A percentile compares a stretch with the other conserved stretches of the same genome.
These are phyloP conservation scores for Mustelus asterias DNA, from an alignment of 2,113 vertebrate species.

Conservation along the genomic window DNA sequence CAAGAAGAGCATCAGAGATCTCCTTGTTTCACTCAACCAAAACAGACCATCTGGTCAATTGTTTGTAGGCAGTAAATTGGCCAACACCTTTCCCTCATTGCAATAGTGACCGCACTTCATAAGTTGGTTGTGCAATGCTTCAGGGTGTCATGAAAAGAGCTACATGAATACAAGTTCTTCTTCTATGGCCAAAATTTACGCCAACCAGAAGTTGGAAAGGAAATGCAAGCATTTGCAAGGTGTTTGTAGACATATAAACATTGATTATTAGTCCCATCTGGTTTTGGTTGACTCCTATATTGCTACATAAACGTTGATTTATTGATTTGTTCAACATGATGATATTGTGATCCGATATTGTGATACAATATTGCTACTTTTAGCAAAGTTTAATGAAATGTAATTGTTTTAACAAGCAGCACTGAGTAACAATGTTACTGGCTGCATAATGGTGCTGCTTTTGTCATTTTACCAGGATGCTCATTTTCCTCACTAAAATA, in stretches of 20 bases:
- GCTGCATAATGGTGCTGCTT: background rate
- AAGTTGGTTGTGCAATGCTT: background rate
- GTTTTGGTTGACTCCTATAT: background rate
- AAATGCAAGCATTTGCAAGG: background rate
- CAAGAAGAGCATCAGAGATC: background rate
- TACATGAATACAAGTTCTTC: background rate
- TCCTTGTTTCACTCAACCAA: background rate
- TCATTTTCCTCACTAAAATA: background rate
- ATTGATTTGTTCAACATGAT: background rate
- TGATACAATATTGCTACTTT: background rate
- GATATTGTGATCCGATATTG: background rate
- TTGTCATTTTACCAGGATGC: background rate
- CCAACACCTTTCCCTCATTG: background rate
- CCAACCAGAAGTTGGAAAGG: background rate
- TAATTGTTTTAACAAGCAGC: background rate
- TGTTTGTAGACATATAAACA: background rate
- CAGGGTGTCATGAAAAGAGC: background rate
- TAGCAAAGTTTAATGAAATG: background rate
- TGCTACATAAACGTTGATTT: background rate
- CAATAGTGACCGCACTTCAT: background rate
- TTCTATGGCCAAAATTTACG: background rate
- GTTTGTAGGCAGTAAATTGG: background rate
- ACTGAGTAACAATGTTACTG: background rate
- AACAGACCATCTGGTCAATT: background rate
- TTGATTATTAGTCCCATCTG: background rate